phyloP scores from a whole-genome alignment of 2,797 vertebrate genomes.

The Taeniopygia guttata region DNA sequence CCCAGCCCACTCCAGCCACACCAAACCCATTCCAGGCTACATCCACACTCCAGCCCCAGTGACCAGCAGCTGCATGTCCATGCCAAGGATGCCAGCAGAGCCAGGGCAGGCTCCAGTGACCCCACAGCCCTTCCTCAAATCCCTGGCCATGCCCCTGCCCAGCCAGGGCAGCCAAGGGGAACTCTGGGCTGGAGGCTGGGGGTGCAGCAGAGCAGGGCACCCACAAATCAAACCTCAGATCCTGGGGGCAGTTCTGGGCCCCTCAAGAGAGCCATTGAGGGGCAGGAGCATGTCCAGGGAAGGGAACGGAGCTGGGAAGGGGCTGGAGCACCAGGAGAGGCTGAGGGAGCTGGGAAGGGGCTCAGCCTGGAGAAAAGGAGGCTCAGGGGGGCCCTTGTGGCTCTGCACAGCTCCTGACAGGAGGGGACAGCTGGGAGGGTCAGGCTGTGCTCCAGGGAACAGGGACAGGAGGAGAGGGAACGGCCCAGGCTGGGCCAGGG shows the following conservation, averaged over 20 bases:
- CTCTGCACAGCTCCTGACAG: neutral
- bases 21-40: neutral
- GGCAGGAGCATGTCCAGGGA: accelerated
- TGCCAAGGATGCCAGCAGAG: neutral
- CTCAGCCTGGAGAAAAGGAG: neutral
- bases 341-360: neutral
- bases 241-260: neutral
- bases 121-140: neutral
- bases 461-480: neutral
- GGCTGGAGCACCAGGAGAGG: accelerated
- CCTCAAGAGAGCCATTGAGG: accelerated
- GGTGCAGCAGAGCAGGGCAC: neutral
- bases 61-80: accelerated
- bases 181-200: neutral
- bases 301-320: neutral
- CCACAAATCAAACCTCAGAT: accelerated
- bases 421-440: neutral
- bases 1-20: neutral
- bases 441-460: neutral
- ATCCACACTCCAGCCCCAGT: neutral
- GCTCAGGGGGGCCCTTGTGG: neutral
- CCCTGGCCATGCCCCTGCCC: neutral
- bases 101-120: neutral
- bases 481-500: accelerated
- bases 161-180: neutral